These are phyloP conservation scores for Platysternon megacephalum DNA, from an alignment of 2,113 vertebrate species.

Conservation along the genomic window DNA sequence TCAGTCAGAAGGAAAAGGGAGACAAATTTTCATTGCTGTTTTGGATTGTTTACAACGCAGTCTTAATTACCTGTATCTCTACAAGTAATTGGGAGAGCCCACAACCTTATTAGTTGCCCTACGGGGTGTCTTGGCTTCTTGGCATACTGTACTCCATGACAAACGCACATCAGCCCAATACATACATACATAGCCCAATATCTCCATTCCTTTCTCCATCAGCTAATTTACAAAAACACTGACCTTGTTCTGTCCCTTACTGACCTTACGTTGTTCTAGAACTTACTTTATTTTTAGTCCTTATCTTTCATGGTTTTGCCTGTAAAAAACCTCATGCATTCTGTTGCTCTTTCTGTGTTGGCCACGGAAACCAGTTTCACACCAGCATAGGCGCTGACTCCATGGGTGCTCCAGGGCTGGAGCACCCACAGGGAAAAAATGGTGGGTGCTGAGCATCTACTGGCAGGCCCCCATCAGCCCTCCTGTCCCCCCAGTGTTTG, in stretches of 20 bases:
- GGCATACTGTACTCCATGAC: not conserved
- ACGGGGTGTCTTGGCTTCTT: not conserved
- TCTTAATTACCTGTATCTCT: not conserved
- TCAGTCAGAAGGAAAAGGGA: not conserved
- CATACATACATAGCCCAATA: not conserved
- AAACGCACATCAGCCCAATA: not conserved
- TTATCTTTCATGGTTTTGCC: not conserved
- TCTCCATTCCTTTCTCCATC: not conserved
- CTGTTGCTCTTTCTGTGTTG: not conserved
- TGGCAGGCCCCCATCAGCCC: no score
- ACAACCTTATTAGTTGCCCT: not conserved
- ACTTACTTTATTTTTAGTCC: not conserved
- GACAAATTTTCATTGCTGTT: not conserved
- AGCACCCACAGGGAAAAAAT: no score
- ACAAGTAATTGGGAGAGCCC: not conserved
- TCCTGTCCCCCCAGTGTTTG: no score
- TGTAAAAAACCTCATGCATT: not conserved
- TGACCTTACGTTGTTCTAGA: not conserved
- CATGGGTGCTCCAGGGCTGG: no score
- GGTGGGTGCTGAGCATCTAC: no score
- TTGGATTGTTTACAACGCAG: not conserved
- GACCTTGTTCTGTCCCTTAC: not conserved
- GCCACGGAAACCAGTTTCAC: not conserved
- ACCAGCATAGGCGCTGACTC: no score
- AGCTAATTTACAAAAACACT: not conserved